Evolutionary conservation across 2,113 vertebrate genomes (phyloP), one percentile per base, ranked within the genome.

Genomic region (Poicephalus gulielmi): DNA sequence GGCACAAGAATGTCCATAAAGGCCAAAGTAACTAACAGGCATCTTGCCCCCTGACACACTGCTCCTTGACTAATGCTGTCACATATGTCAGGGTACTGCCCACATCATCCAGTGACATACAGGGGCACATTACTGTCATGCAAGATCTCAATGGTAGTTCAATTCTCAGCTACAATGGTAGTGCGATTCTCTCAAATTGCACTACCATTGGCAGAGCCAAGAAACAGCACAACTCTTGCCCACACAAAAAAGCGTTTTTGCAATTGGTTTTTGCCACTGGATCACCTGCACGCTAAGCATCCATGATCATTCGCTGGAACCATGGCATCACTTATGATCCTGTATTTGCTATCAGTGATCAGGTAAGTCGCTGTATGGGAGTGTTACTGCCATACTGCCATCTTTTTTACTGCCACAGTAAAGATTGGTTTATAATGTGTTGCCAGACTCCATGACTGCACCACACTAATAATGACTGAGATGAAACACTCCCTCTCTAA

Each of bases 251-350:
- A 27, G 0, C 7, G 18, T 64, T 77, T 64, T 2, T 2, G 1
- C 2, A 3, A 10, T 24, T 68, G 24, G 5, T 10, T 83, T 76
- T 83, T 89, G 33, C 30, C 67, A 7, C 10, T 6, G 4, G 17
- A 24, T 53, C 12, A 47, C 7, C 11, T 13, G 5, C 2, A 23
- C 0, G 0, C 27, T 31, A 63, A 43, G n/a, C 13, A 31, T 57
- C 33, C 35, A 19, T 68, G 22, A 25, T 2, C 1, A 24, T 67
- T 24, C 0, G 0, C 5, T 7, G 50, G 19, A 86, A 11, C 25
- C 23, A 28, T 0, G 4, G 9, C 31, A 47, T 60, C 44, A 20
- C 5, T 30, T 9, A 13, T 16, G 22, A 63, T 37, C 12, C 23
- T 66, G 5, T 17, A 37, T 46, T 62, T 80, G 28, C 8, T 49